These are phyloP conservation scores for Rotaria sp. DNA, from an alignment of 2,888 invertebrate species.

Conservation along the genomic window DNA sequence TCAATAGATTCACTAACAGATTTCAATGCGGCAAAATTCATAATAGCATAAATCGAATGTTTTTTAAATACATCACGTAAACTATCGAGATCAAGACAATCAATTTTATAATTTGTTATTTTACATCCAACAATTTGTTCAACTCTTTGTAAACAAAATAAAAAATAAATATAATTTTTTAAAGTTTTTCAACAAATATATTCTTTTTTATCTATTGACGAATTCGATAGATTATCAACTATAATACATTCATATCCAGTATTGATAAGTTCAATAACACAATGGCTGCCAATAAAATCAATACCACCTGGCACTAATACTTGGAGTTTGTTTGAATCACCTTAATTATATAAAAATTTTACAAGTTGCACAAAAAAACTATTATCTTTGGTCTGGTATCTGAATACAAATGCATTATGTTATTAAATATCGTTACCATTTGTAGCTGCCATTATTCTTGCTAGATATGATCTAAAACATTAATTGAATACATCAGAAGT, in stretches of 20 bases:
- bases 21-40: slow-evolving; percentile 91
- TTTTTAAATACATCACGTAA: slow-evolving; percentile 21
- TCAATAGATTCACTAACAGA: slow-evolving; percentile 91
- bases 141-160: slow-evolving; percentile 70
- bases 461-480: neutral
- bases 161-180: slow-evolving; percentile 48
- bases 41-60: slow-evolving; percentile 60
- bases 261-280: slow-evolving; percentile 76
- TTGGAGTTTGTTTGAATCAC: neutral
- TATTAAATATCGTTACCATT: neutral
- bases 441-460: neutral
- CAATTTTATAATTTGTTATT: slow-evolving; percentile 34
- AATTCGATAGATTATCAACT: slow-evolving; percentile 84
- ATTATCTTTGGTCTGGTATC: no score
- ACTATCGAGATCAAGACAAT: slow-evolving; percentile 29
- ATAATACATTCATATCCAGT: slow-evolving; percentile 78
- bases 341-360: neutral
- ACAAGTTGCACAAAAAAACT: no score
- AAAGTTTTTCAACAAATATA: neutral
- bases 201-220: slow-evolving; percentile 64
- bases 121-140: slow-evolving; percentile 71
- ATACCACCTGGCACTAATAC: slow-evolving; percentile 38
- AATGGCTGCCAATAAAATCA: slow-evolving; percentile 69
- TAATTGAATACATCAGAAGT: no score
- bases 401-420: no score